These are phyloP conservation scores for Stenoptilia bipunctidactyla DNA, from an alignment of 2,888 invertebrate species.

Conservation along the genomic window DNA sequence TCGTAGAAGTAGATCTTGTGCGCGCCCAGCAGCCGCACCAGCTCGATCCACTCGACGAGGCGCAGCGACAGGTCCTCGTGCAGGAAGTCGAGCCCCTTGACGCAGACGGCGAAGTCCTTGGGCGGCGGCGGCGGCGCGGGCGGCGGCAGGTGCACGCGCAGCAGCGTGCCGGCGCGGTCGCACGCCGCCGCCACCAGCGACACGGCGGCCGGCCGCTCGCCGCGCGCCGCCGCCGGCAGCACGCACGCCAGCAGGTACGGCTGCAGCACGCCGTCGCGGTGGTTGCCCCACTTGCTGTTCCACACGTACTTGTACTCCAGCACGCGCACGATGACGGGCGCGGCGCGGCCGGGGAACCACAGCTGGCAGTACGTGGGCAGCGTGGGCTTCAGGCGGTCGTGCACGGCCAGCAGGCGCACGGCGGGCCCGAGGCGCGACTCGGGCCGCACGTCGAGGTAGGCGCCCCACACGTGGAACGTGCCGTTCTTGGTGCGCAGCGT, in stretches of 20 bases:
- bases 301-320: conserved; percentile 95
- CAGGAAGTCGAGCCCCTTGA: conserved; percentile 93
- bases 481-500: conserved; percentile 84
- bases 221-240: conserved; percentile 80
- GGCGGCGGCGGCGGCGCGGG: conserved; percentile 73
- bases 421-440: conserved; percentile 85
- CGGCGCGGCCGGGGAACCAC: conserved; percentile 88
- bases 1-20: conserved; percentile 94
- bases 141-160: conserved; percentile 84
- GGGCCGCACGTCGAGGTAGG: conserved; percentile 87
- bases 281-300: conserved; percentile 95
- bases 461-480: conserved; percentile 92
- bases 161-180: conserved; percentile 87
- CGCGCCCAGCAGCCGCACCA: conserved; percentile 87
- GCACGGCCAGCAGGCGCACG: conserved; percentile 88
- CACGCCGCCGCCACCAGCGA: conserved; percentile 88
- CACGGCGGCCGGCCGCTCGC: conserved; percentile 84
- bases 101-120: conserved; percentile 91
- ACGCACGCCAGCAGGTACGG: conserved; percentile 92
- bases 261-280: conserved; percentile 90
- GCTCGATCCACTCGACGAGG: conserved; percentile 94
- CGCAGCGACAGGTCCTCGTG: conserved; percentile 92
- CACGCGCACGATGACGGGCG: conserved; percentile 84
- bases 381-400: conserved; percentile 88
- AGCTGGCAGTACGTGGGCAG: conserved; percentile 88